Percentiles rank a stretch among this genome's conserved stretches.
Conservation (phyloP, 1,140 invertebrate genomes). For the Agraylea sexmaculata region DNA sequence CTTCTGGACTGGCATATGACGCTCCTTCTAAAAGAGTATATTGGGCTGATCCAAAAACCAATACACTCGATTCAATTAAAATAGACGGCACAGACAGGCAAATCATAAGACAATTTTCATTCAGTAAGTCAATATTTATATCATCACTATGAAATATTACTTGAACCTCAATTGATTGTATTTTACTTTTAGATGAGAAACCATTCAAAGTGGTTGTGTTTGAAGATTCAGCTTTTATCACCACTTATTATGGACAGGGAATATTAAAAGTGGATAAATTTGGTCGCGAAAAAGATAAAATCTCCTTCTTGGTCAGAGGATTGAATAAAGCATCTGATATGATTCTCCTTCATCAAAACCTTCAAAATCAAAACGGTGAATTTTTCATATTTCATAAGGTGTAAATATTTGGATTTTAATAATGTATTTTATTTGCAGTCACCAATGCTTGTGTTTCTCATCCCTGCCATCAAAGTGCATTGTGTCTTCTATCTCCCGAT, state of each 20-base stretch:
- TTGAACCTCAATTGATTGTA: background rate
- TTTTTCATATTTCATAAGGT: slow-evolving; percentile 3
- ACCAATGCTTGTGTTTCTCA: slow-evolving; percentile 34
- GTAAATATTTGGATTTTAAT: background rate
- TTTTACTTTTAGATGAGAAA: slow-evolving; percentile 31
- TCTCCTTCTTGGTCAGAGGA: slow-evolving; percentile 42
- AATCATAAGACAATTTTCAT: slow-evolving; percentile 41
- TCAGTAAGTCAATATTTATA: slow-evolving; percentile 25
- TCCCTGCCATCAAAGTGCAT: slow-evolving; percentile 45
- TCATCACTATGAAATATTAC: background rate
- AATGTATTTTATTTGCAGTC: slow-evolving; percentile 23
- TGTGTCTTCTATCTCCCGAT: slow-evolving; percentile 42
- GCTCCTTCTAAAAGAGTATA: slow-evolving; percentile 54
- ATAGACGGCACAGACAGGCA: slow-evolving; percentile 55
- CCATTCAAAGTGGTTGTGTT: slow-evolving; percentile 64
- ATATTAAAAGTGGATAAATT: slow-evolving; percentile 63
- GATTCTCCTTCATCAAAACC: slow-evolving; percentile 53
- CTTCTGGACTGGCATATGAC: slow-evolving; percentile 58
- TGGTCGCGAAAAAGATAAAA: slow-evolving; percentile 39
- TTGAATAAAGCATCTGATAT: slow-evolving; percentile 47
- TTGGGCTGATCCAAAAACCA: slow-evolving; percentile 61
- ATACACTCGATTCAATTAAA: slow-evolving; percentile 51
- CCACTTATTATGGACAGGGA: slow-evolving; percentile 46
- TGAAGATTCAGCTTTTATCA: slow-evolving; percentile 57
- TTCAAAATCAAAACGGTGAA: slow-evolving; percentile 44